Percentiles rank a stretch among this genome's conserved stretches.
Evolutionary conservation across 2,797 vertebrate species (phyloP).

Genomic region (Coluber constrictor): DNA sequence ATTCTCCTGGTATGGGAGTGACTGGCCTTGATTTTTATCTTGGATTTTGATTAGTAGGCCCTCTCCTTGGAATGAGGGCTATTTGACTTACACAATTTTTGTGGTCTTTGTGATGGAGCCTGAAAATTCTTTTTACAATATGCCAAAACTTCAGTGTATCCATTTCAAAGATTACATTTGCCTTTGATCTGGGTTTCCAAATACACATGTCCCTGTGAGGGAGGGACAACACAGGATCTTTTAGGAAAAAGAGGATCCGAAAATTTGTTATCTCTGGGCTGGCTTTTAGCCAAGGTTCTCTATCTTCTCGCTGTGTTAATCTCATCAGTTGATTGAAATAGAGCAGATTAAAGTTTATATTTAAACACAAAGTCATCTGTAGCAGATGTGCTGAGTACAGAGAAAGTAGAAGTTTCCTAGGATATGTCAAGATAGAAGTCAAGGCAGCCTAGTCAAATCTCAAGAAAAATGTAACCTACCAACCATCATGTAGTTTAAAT

Average conservation of each 20-base stretch:
- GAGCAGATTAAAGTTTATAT: slow-evolving; percentile 29
- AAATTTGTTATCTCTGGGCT: neutral
- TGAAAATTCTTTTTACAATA: neutral
- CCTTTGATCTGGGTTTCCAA: neutral
- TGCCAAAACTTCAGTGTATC: neutral
- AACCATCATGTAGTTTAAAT: neutral
- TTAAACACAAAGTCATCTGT: neutral
- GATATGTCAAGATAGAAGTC: neutral
- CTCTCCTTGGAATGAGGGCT: neutral
- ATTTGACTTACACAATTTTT: neutral
- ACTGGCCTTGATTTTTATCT: neutral
- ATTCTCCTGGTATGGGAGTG: neutral
- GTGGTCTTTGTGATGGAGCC: neutral
- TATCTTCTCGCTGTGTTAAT: neutral
- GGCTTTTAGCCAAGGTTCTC: neutral
- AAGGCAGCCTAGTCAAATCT: neutral
- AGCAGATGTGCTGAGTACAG: neutral
- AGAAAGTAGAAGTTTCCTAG: neutral
- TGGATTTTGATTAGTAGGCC: neutral
- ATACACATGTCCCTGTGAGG: neutral
- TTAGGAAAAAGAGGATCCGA: neutral
- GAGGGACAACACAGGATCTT: neutral
- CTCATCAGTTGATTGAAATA: slow-evolving; percentile 9
- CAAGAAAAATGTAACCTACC: neutral
- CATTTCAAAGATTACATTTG: neutral